A percentile compares a stretch with the other conserved stretches of the same genome.
phyloP scores from a whole-genome alignment of 2,888 invertebrate species.

The Lasioglossum vierecki region DNA sequence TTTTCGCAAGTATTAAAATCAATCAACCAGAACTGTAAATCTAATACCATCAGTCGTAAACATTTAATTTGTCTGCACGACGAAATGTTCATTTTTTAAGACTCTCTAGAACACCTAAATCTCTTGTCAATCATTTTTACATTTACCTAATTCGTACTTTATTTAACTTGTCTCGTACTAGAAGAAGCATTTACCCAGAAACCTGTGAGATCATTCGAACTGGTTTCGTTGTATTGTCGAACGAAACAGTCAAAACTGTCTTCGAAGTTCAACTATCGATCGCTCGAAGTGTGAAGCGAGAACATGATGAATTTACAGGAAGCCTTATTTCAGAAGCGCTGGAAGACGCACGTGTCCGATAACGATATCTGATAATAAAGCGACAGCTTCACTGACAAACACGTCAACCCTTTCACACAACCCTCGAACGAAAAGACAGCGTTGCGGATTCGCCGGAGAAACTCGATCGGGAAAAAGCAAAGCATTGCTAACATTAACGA shows the following conservation, averaged over 20 bases:
- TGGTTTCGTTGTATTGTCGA: background rate
- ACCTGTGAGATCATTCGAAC: background rate
- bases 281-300: background rate
- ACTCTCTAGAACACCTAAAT: no score
- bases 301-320: background rate
- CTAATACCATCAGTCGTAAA: background rate
- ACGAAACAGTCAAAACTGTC: background rate
- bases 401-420: background rate
- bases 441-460: background rate
- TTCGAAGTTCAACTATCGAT: background rate
- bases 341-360: background rate
- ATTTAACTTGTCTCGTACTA: background rate
- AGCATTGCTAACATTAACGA: background rate
- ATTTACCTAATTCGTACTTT: background rate
- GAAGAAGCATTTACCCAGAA: background rate
- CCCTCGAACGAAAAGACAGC: background rate
- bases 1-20: no score
- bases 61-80: background rate
- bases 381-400: background rate
- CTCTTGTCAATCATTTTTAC: background rate
- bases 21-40: background rate
- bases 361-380: background rate
- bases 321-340: background rate
- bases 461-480: background rate
- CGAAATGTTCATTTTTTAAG: background rate